These are phyloP conservation scores for Phoebastria nigripes DNA, from an alignment of 2,797 vertebrate genomes.

Conservation along the genomic window DNA sequence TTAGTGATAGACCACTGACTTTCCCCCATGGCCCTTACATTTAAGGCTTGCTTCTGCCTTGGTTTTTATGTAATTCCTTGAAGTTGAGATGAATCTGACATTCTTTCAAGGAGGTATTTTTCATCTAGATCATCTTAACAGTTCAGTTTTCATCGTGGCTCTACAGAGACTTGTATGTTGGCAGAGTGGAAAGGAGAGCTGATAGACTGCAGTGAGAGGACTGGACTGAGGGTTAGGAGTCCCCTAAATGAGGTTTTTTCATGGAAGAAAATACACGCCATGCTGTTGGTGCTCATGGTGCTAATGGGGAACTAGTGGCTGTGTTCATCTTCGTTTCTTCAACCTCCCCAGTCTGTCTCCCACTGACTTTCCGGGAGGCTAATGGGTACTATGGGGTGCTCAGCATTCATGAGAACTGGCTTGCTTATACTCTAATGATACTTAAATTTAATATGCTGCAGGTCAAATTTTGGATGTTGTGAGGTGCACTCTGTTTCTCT, in stretches of 20 bases:
- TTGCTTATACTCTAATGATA: background rate
- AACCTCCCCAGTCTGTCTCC: background rate
- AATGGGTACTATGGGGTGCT: background rate
- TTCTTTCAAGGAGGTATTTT: background rate
- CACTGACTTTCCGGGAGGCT: background rate
- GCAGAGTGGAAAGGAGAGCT: background rate
- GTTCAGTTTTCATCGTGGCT: background rate
- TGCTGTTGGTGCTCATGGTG: background rate
- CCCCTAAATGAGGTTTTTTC: fast-evolving
- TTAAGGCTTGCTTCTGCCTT: background rate
- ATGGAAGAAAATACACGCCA: fast-evolving
- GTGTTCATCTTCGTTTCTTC: background rate
- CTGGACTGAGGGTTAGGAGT: background rate
- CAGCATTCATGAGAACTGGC: background rate
- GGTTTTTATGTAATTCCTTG: background rate
- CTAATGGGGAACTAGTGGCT: background rate
- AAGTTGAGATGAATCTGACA: background rate
- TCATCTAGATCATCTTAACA: background rate
- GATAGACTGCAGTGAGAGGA: background rate
- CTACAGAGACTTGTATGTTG: background rate
- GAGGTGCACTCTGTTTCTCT: background rate
- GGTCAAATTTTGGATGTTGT: background rate
- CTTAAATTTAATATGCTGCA: background rate
- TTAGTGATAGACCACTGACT: background rate
- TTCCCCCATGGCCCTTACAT: background rate